Conservation (phyloP, 2,888 invertebrate species). For the Leptinotarsa juncta region DNA sequence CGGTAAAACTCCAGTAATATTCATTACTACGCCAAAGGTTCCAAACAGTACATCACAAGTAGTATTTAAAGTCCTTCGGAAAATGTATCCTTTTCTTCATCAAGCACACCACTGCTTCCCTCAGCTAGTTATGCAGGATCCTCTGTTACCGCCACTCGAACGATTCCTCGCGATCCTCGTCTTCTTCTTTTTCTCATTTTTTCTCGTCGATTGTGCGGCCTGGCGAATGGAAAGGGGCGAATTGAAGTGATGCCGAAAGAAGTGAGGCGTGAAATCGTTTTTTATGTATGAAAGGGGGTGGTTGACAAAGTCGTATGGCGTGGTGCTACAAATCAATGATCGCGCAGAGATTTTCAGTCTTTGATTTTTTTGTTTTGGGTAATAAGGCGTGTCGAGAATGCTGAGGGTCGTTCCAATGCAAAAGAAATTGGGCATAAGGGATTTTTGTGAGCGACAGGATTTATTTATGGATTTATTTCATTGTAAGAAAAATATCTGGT, state of each 20-base stretch:
- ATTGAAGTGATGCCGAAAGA: slow-evolving; percentile 38
- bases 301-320: slow-evolving; percentile 1
- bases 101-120: slow-evolving; percentile 3
- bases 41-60: too few species aligned
- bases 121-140: slow-evolving; percentile 49
- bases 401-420: background rate
- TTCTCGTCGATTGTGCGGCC: slow-evolving; percentile 36
- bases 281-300: slow-evolving; percentile 26
- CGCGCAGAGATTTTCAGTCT: background rate
- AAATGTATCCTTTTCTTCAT: background rate
- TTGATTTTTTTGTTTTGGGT: background rate
- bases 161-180: slow-evolving; percentile 46
- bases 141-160: slow-evolving; percentile 52
- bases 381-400: slow-evolving; percentile 11
- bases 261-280: slow-evolving; percentile 46
- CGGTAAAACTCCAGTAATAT: too few species aligned
- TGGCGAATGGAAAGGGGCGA: slow-evolving; percentile 12
- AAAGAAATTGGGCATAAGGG: background rate
- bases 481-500: too few species aligned
- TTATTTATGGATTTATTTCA: too few species aligned
- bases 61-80: background rate
- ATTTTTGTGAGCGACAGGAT: background rate
- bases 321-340: slow-evolving; percentile 23
- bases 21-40: too few species aligned
- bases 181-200: slow-evolving; percentile 31